phyloP scores from a whole-genome alignment of 1,140 invertebrate genomes.

The Pogonomyrmex barbatus region DNA sequence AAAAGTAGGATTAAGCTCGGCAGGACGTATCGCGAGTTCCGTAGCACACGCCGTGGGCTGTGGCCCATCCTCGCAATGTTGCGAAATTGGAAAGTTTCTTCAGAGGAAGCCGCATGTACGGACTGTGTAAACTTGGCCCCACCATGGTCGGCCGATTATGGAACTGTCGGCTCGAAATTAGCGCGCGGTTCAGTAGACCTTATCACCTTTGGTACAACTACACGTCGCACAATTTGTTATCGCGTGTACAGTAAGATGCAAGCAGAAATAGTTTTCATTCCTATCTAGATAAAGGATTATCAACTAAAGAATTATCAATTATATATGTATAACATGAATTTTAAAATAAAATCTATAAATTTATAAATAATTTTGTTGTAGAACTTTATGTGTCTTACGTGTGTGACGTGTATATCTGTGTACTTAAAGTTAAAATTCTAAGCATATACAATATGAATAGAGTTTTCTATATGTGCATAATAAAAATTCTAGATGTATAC shows the following conservation, averaged over 20 bases:
- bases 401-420: not conserved
- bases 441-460: not conserved
- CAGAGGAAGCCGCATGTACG: conserved; percentile 26
- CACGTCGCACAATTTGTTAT: conserved; percentile 11
- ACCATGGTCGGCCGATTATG: conserved; percentile 31
- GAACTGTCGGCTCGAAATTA: conserved; percentile 41
- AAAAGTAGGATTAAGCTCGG: conserved; percentile 76
- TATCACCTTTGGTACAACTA: not conserved
- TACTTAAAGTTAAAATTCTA: not conserved
- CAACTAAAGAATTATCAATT: too few relatives aligned
- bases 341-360: too few relatives aligned
- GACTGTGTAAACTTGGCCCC: conserved; percentile 10
- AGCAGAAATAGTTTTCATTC: not conserved
- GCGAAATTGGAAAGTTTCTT: conserved; percentile 58
- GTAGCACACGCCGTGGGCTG: conserved; percentile 51
- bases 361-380: too few relatives aligned
- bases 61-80: conserved; percentile 26
- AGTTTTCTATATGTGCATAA: not conserved
- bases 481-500: too few relatives aligned
- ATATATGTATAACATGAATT: not conserved
- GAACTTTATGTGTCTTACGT: not conserved
- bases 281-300: too few relatives aligned
- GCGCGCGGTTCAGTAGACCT: conserved; percentile 16
- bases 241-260: not conserved
- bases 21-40: conserved; percentile 69